A percentile compares a stretch with the other conserved stretches of the same genome.
These are phyloP conservation scores for Zosterops borbonicus DNA, from an alignment of 2,113 vertebrate species.

Conservation along the genomic window DNA sequence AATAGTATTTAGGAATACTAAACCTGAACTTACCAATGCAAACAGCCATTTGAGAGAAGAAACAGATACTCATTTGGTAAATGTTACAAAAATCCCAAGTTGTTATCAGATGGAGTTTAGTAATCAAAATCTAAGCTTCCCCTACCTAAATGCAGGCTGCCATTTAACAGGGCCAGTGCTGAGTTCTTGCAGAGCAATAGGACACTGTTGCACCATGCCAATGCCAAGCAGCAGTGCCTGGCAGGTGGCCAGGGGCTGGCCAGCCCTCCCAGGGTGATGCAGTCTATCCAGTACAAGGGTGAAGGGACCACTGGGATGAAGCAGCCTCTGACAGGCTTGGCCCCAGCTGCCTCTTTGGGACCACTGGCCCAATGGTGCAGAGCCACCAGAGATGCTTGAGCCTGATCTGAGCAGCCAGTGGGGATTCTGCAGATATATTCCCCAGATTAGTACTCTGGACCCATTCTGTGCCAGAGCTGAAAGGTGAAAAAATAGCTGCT, in stretches of 20 bases:
- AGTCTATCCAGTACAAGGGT: not conserved
- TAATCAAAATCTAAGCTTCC: not conserved
- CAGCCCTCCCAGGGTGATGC: fast-evolving
- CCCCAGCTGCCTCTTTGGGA: not conserved
- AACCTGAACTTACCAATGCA: not conserved
- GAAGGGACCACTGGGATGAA: not conserved
- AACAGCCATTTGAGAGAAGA: not conserved
- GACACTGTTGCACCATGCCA: fast-evolving
- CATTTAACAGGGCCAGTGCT: not conserved
- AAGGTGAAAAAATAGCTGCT: not conserved
- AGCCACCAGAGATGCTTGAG: not conserved
- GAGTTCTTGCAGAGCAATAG: not conserved
- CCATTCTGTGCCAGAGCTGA: not conserved
- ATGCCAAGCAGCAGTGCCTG: not conserved
- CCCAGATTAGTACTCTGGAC: not conserved
- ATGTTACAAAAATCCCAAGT: not conserved
- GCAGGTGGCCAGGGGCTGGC: fast-evolving
- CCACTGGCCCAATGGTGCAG: fast-evolving
- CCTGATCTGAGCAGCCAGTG: fast-evolving
- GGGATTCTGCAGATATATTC: not conserved
- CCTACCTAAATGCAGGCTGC: not conserved
- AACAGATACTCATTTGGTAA: not conserved
- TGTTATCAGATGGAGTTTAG: not conserved
- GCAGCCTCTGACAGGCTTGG: not conserved
- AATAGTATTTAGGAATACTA: not conserved